A percentile compares a stretch with the other conserved stretches of the same genome.
Conservation (phyloP, 2,888 invertebrate species). For the Trissoscelio sp. region DNA sequence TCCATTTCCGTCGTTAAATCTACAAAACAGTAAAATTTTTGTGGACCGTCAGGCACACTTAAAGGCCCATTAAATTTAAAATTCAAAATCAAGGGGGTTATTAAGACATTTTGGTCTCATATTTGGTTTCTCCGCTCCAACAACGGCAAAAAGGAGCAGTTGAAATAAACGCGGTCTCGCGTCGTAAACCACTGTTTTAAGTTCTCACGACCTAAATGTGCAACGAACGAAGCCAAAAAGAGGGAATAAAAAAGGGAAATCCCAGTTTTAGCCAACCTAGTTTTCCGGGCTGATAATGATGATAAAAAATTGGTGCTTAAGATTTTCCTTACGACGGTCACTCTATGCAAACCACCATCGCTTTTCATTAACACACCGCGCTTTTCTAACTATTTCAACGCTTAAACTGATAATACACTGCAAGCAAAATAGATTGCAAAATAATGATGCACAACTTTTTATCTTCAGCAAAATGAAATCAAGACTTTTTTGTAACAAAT, state of each 20-base stretch:
- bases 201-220: conserved; percentile 65
- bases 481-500: no score
- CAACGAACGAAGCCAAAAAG: conserved; percentile 54
- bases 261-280: conserved; percentile 43
- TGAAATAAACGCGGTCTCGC: conserved; percentile 34
- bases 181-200: conserved; percentile 58
- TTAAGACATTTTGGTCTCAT: background rate
- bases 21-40: background rate
- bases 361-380: conserved; percentile 7
- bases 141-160: conserved; percentile 9
- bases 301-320: conserved; percentile 22
- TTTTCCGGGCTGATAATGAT: conserved; percentile 49
- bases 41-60: background rate
- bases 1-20: no score
- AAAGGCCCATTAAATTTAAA: background rate
- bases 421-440: background rate
- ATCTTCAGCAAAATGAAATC: background rate
- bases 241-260: conserved; percentile 32
- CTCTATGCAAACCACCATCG: conserved; percentile 13
- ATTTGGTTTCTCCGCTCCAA: background rate
- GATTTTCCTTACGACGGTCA: conserved; percentile 18
- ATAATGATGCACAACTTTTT: background rate
- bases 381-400: background rate
- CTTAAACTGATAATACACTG: background rate
- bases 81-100: conserved; percentile 1